Conservation (phyloP, 2,113 vertebrate genomes). For the Dolichotis patagonum region DNA sequence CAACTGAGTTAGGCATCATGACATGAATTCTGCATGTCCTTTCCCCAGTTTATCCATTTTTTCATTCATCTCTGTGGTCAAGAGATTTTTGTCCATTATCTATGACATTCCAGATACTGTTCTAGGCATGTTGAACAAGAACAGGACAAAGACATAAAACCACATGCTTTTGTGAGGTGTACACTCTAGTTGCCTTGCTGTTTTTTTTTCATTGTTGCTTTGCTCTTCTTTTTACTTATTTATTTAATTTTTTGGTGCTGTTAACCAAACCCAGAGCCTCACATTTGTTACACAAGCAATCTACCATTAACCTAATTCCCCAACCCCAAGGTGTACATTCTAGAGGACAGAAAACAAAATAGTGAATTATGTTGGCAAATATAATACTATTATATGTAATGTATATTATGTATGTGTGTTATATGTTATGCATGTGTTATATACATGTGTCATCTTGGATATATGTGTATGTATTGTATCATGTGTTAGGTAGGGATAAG, state of each 20-base stretch:
- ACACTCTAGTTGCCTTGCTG: neutral
- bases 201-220: neutral
- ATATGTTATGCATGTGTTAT: neutral
- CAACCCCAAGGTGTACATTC: neutral
- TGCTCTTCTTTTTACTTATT: too few species aligned
- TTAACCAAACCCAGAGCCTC: neutral
- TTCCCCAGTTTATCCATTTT: neutral
- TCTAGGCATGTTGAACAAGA: neutral
- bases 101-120: neutral
- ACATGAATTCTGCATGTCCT: neutral
- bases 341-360: constrained; percentile 1
- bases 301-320: neutral
- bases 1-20: neutral
- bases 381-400: neutral
- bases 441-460: neutral
- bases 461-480: neutral
- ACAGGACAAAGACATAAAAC: neutral
- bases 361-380: neutral
- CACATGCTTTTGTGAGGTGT: neutral
- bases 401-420: neutral
- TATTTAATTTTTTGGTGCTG: neutral
- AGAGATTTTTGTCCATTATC: neutral
- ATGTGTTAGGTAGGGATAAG: neutral
- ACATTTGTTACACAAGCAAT: neutral
- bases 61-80: neutral